Conservation (phyloP, 2,888 invertebrate genomes). For the Zaprionus obscuricornis region DNA sequence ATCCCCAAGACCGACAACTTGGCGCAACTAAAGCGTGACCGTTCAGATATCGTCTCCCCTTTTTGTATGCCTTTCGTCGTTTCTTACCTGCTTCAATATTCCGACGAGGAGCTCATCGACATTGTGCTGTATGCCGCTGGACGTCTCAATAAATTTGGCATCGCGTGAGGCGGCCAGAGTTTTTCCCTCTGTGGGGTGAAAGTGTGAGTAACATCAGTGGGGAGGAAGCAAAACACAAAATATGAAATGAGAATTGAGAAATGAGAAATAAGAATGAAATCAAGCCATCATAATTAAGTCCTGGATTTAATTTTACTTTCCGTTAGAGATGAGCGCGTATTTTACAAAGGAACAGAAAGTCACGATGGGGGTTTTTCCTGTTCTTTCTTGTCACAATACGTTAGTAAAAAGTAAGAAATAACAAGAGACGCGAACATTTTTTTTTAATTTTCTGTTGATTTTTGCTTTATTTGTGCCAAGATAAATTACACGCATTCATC, state of each 20-base stretch:
- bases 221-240: slow-evolving; percentile 19
- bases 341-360: too few species aligned
- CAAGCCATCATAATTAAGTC: slow-evolving; percentile 69
- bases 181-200: slow-evolving; percentile 90
- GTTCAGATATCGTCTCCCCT: not conserved
- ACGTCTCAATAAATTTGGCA: slow-evolving; percentile 97
- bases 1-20: not conserved
- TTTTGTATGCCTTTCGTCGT: not conserved
- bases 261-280: slow-evolving; percentile 49
- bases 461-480: too few species aligned
- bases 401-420: too few species aligned
- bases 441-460: too few species aligned
- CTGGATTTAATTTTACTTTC: not conserved
- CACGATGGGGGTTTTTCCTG: too few species aligned
- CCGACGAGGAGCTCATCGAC: slow-evolving; percentile 98
- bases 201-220: slow-evolving; percentile 11
- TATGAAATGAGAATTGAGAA: slow-evolving; percentile 10
- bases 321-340: slow-evolving; percentile 5
- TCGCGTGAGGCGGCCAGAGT: slow-evolving; percentile 93
- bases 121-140: slow-evolving; percentile 97
- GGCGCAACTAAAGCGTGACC: slow-evolving; percentile 17
- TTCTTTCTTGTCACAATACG: not conserved
- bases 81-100: slow-evolving; percentile 90
- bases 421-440: too few species aligned
- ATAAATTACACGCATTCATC: slow-evolving; percentile 24